Evolutionary conservation across 2,888 invertebrate species (phyloP).

Genomic region (Dolichopus griseipennis): DNA sequence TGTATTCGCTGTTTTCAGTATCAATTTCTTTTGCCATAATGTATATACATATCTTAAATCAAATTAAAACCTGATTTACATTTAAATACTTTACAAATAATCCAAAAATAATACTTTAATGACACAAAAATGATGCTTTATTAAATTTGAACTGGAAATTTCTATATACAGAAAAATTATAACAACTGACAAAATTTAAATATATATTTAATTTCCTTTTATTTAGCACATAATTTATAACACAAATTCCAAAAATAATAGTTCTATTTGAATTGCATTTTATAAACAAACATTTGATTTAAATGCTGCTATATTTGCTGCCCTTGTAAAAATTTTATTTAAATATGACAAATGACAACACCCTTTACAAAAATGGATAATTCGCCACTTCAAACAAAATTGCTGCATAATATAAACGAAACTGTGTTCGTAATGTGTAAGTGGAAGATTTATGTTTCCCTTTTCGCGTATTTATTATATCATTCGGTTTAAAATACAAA

Average conservation of each 20-base stretch:
- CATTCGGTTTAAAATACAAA: constrained; percentile 9
- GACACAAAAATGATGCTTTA: too few relatives aligned
- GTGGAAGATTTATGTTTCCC: constrained; percentile 8
- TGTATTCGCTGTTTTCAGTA: background rate
- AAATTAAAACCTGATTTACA: constrained; percentile 1
- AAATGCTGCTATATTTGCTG: background rate
- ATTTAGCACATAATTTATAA: background rate
- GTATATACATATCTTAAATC: constrained; percentile 7
- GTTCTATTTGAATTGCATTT: background rate
- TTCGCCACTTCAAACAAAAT: too few relatives aligned
- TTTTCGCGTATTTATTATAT: constrained; percentile 8
- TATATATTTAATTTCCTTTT: too few relatives aligned
- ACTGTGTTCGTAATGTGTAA: constrained; percentile 7
- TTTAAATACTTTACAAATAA: constrained; percentile 9
- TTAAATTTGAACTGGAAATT: too few relatives aligned
- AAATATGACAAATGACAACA: too few relatives aligned
- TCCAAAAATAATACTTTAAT: background rate
- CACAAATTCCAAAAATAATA: constrained; percentile 3
- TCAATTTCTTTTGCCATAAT: constrained; percentile 4
- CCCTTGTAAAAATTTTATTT: background rate
- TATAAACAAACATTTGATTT: constrained; percentile 7
- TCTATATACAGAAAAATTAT: too few relatives aligned
- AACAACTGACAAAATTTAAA: too few relatives aligned
- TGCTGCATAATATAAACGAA: constrained; percentile 11
- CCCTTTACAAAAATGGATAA: too few relatives aligned